Evolutionary conservation across 2,888 invertebrate species (phyloP).

Genomic region (Arge pagana): DNA sequence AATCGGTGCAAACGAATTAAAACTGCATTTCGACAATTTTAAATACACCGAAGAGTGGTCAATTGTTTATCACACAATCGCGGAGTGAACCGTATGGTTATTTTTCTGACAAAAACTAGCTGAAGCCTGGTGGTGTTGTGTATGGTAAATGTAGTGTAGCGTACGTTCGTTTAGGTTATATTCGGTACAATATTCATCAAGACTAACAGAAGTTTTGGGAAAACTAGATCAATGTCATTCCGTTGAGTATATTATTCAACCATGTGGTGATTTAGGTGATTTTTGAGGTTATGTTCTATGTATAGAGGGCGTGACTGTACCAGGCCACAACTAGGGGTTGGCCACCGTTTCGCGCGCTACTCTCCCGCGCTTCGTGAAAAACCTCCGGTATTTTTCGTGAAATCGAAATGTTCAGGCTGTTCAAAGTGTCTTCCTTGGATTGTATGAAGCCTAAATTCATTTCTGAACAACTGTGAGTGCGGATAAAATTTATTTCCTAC

Average conservation of each 20-base stretch:
- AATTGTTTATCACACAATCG: neutral
- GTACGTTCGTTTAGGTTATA: too few species aligned
- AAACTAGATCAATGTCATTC: neutral
- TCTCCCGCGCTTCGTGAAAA: constrained; percentile 51
- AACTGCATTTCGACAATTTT: constrained; percentile 10
- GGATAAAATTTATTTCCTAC: constrained; percentile 7
- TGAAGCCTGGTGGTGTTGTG: too few species aligned
- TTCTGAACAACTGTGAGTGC: constrained; percentile 26
- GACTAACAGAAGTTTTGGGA: neutral
- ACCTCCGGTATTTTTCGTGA: constrained; percentile 34
- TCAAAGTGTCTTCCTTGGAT: constrained; percentile 5
- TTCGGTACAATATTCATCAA: constrained; percentile 4
- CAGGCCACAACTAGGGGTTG: constrained; percentile 49
- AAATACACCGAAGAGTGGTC: neutral
- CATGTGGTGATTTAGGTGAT: constrained; percentile 1
- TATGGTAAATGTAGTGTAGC: too few species aligned
- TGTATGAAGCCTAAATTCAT: constrained; percentile 22
- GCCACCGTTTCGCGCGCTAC: constrained; percentile 53
- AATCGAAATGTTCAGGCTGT: constrained; percentile 30
- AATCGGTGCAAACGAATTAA: constrained; percentile 12
- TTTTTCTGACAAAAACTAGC: neutral
- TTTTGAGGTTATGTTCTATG: constrained; percentile 50
- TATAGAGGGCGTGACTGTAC: constrained; percentile 54
- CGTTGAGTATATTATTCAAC: neutral
- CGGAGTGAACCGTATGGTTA: constrained; percentile 1